Percentiles rank a stretch among this genome's conserved stretches.
Conservation (phyloP, 2,113 vertebrate genomes). For the Gymnocephalus cernua region DNA sequence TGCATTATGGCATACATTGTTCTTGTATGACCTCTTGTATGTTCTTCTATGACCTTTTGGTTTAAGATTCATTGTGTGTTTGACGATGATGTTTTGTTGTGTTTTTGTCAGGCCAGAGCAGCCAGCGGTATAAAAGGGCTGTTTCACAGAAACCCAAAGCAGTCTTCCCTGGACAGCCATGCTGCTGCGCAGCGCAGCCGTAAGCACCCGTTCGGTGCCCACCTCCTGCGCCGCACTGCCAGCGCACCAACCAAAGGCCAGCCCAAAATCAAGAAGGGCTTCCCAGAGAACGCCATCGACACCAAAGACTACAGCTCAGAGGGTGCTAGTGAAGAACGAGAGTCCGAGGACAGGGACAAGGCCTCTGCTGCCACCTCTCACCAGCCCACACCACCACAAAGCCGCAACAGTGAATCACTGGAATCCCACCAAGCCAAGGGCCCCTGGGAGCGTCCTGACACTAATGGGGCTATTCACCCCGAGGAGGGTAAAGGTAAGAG, state of each 20-base stretch:
- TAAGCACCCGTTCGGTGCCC: conserved; percentile 94
- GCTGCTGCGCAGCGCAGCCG: conserved; percentile 92
- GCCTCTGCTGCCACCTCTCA: conserved; percentile 77
- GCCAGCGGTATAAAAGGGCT: conserved; percentile 97
- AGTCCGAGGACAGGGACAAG: conserved; percentile 77
- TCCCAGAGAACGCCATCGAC: conserved; percentile 90
- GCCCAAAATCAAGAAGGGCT: conserved; percentile 91
- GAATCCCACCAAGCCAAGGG: conserved; percentile 64
- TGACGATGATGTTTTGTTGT: conserved; percentile 43
- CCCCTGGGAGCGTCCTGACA: conserved; percentile 74
- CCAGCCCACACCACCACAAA: conserved; percentile 72
- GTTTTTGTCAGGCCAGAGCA: conserved; percentile 89
- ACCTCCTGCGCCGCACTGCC: conserved; percentile 94
- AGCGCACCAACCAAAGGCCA: conserved; percentile 96
- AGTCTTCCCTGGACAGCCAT: conserved; percentile 98
- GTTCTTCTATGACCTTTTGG: background rate
- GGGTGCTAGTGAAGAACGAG: conserved; percentile 86
- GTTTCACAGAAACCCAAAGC: conserved; percentile 98
- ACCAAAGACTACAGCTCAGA: conserved; percentile 89
- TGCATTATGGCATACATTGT: conserved; percentile 22
- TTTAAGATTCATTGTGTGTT: conserved; percentile 15
- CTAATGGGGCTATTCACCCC: conserved; percentile 82
- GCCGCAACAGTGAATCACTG: conserved; percentile 81
- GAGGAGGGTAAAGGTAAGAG: conserved; percentile 94
- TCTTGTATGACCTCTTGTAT: background rate